Evolutionary conservation across 1,140 invertebrate genomes (phyloP).

Genomic region (Drosophila setifemur): DNA sequence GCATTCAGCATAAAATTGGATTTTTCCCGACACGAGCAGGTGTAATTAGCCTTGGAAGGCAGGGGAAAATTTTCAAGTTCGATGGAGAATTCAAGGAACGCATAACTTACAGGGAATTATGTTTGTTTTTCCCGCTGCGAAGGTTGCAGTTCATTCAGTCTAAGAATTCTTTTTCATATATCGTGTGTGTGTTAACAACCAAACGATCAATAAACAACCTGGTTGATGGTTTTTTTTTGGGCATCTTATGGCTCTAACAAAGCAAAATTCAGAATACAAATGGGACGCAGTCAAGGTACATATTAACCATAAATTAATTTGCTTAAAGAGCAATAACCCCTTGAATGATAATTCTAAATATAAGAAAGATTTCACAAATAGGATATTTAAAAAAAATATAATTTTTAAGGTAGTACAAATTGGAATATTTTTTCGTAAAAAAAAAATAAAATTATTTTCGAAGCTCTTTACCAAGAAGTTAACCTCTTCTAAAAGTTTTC

Average conservation of each 20-base stretch:
- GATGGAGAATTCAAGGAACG: conserved; percentile 45
- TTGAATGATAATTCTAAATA: neutral
- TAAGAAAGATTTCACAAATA: neutral
- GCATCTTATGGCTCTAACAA: neutral
- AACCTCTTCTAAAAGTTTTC: neutral
- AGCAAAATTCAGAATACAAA: conserved; percentile 19
- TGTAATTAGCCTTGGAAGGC: conserved; percentile 67
- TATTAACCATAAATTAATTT: conserved; percentile 29
- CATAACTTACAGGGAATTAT: conserved; percentile 58
- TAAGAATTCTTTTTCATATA: conserved; percentile 9
- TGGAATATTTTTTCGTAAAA: neutral
- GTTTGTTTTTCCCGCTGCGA: conserved; percentile 38
- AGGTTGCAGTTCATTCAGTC: conserved; percentile 34
- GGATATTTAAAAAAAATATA: neutral
- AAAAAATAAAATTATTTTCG: neutral
- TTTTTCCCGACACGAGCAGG: conserved; percentile 36
- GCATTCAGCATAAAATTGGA: conserved; percentile 35
- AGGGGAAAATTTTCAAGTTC: conserved; percentile 58
- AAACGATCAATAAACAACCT: conserved; percentile 30
- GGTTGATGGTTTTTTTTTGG: conserved; percentile 1
- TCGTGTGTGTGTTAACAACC: neutral
- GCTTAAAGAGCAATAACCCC: conserved; percentile 21
- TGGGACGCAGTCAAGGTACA: conserved; percentile 11
- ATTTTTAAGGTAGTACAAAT: neutral
- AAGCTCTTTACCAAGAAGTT: neutral